Conservation (phyloP, 2,113 vertebrate genomes). For the Lichenostomus cassidix region DNA sequence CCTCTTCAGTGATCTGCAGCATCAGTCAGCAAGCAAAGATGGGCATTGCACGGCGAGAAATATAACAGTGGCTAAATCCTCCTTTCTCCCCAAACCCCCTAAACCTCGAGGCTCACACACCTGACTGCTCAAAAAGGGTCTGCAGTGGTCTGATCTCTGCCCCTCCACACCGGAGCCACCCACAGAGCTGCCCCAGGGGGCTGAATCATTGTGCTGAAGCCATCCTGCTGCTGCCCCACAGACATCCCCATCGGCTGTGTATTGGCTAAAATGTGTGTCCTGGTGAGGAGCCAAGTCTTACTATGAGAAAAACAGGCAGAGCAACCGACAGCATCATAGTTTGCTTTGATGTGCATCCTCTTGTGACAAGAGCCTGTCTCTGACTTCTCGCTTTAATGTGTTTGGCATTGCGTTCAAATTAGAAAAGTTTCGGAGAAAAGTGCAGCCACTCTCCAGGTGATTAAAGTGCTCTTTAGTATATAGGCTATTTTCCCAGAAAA, state of each 20-base stretch:
- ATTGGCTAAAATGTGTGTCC: neutral
- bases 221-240: neutral
- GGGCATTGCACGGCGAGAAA: neutral
- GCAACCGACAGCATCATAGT: neutral
- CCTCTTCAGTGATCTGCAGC: neutral
- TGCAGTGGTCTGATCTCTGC: neutral
- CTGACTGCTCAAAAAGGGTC: neutral
- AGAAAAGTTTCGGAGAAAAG: neutral
- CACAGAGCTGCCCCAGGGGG: neutral
- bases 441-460: neutral
- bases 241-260: neutral
- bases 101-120: neutral
- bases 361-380: neutral
- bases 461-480: neutral
- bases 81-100: neutral
- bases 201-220: neutral
- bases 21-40: neutral
- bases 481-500: neutral
- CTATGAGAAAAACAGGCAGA: neutral
- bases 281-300: neutral
- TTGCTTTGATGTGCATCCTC: neutral
- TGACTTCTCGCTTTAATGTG: neutral
- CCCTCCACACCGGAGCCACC: accelerated
- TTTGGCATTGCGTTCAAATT: neutral
- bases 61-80: accelerated